phyloP scores from a whole-genome alignment of 2,888 invertebrate genomes.

The Tanypteryx hageni region DNA sequence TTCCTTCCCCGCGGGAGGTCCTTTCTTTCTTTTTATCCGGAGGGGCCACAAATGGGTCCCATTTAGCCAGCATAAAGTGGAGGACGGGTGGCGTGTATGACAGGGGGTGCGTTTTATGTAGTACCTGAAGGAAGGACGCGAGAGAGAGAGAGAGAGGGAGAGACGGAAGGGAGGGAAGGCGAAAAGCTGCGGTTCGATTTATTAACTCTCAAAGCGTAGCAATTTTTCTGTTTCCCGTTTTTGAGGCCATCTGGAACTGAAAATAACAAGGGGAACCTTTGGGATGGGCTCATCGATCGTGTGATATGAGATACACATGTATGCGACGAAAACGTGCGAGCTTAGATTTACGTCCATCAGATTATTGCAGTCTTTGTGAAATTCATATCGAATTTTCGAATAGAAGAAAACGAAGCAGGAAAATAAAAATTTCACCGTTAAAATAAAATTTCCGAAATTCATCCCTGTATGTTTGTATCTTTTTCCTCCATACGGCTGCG shows the following conservation, averaged over 20 bases:
- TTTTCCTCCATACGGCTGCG: no score
- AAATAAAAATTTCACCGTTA: no score
- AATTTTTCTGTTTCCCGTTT: background rate
- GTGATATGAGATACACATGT: no score
- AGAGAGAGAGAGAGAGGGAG: no score
- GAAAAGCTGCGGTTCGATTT: background rate
- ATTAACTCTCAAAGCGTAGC: background rate
- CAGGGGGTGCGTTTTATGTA: background rate
- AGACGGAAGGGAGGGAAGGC: background rate
- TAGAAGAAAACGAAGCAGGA: no score
- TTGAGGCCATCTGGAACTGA: background rate
- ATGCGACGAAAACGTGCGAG: no score
- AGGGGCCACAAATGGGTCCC: background rate
- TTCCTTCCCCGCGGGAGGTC: slow-evolving; percentile 1
- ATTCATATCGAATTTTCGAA: no score
- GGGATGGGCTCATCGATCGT: background rate
- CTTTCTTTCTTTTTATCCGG: background rate
- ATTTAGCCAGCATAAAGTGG: background rate
- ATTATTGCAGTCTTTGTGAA: no score
- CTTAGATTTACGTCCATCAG: no score
- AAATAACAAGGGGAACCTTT: background rate
- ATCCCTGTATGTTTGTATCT: no score
- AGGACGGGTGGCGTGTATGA: background rate
- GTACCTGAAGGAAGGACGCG: no score
- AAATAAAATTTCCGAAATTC: no score